These are phyloP conservation scores for Stenotaenia linearis DNA, from an alignment of 2,888 invertebrate species.

Conservation along the genomic window DNA sequence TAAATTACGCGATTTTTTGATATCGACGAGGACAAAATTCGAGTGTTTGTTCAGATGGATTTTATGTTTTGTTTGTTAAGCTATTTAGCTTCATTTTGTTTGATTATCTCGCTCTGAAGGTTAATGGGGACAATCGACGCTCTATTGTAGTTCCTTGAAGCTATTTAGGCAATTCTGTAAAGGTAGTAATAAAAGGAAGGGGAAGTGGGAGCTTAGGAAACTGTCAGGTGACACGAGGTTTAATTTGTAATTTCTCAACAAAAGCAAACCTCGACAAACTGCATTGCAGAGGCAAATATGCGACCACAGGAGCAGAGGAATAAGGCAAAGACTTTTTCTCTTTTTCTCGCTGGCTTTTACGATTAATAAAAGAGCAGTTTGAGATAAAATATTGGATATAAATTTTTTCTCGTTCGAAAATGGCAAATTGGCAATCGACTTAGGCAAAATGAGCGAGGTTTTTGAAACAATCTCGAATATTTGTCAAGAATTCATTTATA, in stretches of 20 bases:
- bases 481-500: background rate
- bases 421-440: conserved; percentile 20
- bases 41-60: too few relatives aligned
- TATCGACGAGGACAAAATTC: too few relatives aligned
- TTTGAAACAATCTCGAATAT: background rate
- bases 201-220: background rate
- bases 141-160: background rate
- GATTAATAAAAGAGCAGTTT: conserved; percentile 24
- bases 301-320: background rate
- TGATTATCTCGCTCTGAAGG: too few relatives aligned
- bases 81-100: too few relatives aligned
- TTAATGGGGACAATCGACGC: too few relatives aligned
- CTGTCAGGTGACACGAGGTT: background rate
- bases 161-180: background rate
- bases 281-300: conserved; percentile 21
- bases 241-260: conserved; percentile 2
- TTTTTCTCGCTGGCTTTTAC: background rate
- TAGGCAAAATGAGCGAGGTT: background rate
- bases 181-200: background rate
- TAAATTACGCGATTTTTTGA: too few relatives aligned
- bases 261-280: conserved; percentile 14
- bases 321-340: background rate
- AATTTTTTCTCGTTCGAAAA: conserved; percentile 2
- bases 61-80: too few relatives aligned
- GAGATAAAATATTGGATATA: conserved; percentile 10